Evolutionary conservation across 2,888 invertebrate genomes (phyloP).

Genomic region (Falcaria lacertinaria): DNA sequence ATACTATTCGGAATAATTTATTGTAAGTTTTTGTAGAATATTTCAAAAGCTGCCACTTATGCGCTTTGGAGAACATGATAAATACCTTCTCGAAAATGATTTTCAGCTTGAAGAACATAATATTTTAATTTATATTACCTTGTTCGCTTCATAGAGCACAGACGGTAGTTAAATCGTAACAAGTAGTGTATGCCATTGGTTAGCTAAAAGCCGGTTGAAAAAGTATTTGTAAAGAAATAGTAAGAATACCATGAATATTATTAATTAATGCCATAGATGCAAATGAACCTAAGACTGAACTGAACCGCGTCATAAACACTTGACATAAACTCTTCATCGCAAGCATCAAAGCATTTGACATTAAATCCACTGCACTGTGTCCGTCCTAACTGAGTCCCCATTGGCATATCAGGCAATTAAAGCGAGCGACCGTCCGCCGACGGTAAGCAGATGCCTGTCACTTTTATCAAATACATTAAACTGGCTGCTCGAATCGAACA

Average conservation of each 20-base stretch:
- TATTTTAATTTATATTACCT: no score
- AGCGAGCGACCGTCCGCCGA: constrained; percentile 50
- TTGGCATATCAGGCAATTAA: constrained; percentile 74
- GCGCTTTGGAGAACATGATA: no score
- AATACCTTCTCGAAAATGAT: no score
- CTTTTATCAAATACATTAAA: constrained; percentile 78
- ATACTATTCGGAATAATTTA: no score
- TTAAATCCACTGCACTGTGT: constrained; percentile 37
- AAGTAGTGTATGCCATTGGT: no score
- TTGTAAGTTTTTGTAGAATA: no score
- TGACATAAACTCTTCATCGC: constrained; percentile 15
- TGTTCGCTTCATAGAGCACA: no score
- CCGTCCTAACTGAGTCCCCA: constrained; percentile 35
- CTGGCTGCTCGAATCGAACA: constrained; percentile 65
- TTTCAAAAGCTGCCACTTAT: no score
- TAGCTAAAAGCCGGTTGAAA: no score
- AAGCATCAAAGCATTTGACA: constrained; percentile 43
- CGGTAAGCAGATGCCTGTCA: constrained; percentile 75
- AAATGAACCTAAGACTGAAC: constrained; percentile 6
- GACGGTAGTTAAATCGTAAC: no score
- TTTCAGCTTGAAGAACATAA: no score
- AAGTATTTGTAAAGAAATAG: no score
- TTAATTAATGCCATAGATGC: not conserved
- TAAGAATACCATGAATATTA: not conserved
- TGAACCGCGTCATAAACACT: constrained; percentile 18